phyloP scores from a whole-genome alignment of 2,888 invertebrate species.

The Cotesia congregata region DNA sequence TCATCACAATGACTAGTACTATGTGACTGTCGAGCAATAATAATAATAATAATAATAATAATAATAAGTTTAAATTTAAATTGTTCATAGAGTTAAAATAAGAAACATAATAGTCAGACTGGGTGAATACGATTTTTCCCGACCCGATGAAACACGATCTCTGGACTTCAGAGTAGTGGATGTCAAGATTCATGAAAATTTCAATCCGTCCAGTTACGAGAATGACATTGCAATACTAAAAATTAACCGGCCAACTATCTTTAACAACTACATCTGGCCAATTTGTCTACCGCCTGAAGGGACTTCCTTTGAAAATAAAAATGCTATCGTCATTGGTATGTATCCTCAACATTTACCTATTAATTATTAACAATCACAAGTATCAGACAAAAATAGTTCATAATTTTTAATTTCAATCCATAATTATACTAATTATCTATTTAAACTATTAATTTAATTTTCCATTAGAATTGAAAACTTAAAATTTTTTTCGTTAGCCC shows the following conservation, averaged over 20 bases:
- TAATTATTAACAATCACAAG: too few species aligned
- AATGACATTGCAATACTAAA: constrained; percentile 85
- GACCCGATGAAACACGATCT: constrained; percentile 78
- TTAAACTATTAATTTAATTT: too few species aligned
- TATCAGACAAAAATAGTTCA: too few species aligned
- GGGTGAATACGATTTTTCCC: constrained; percentile 85
- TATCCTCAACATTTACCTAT: not conserved
- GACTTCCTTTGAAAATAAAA: constrained; percentile 75
- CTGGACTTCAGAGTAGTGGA: constrained; percentile 79
- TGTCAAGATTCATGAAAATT: constrained; percentile 79
- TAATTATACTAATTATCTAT: too few species aligned
- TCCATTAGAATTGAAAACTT: too few species aligned
- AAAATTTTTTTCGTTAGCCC: too few species aligned
- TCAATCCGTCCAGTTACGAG: constrained; percentile 77
- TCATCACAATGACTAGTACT: too few species aligned
- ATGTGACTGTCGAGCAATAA: not conserved
- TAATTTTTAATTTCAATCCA: too few species aligned
- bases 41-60: not conserved
- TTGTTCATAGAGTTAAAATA: constrained; percentile 72
- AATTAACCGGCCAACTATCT: constrained; percentile 77
- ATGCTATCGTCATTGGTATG: constrained; percentile 78
- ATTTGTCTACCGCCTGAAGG: constrained; percentile 83
- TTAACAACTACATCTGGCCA: constrained; percentile 87
- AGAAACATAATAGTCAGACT: constrained; percentile 79
- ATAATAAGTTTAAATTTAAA: not conserved